phyloP scores from a whole-genome alignment of 2,888 invertebrate genomes.

The Thereva nobilitata region DNA sequence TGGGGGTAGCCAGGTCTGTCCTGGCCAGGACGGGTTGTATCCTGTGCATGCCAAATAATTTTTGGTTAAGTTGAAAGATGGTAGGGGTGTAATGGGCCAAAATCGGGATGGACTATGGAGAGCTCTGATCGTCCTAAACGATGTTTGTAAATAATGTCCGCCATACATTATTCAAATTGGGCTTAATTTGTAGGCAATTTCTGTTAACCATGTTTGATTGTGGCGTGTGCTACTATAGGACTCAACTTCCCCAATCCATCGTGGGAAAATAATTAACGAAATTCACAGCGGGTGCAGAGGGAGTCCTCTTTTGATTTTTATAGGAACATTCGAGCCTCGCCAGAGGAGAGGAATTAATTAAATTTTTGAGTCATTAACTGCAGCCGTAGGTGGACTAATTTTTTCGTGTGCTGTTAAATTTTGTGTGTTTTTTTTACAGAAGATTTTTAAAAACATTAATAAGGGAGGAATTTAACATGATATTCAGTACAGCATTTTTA shows the following conservation, averaged over 20 bases:
- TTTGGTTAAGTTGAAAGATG: conserved; percentile 9
- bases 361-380: conserved; percentile 16
- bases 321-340: not conserved
- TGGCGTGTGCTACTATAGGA: not conserved
- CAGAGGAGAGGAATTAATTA: conserved; percentile 11
- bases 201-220: conserved; percentile 18
- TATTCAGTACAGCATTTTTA: too few species aligned
- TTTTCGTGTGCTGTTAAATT: too few species aligned
- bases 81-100: not conserved
- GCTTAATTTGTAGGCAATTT: conserved; percentile 26
- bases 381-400: too few species aligned
- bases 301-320: conserved; percentile 14
- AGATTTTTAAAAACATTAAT: too few species aligned
- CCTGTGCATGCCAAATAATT: not conserved
- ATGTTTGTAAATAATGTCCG: not conserved
- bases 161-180: conserved; percentile 21
- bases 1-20: too few species aligned
- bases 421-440: too few species aligned
- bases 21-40: too few species aligned
- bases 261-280: conserved; percentile 15
- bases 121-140: not conserved
- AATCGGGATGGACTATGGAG: conserved; percentile 1
- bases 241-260: not conserved
- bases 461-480: too few species aligned
- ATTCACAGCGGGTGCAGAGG: conserved; percentile 2